Percentiles rank a stretch among this genome's conserved stretches.
Evolutionary conservation across 2,113 vertebrate species (phyloP).

Genomic region (Ameiurus melas): DNA sequence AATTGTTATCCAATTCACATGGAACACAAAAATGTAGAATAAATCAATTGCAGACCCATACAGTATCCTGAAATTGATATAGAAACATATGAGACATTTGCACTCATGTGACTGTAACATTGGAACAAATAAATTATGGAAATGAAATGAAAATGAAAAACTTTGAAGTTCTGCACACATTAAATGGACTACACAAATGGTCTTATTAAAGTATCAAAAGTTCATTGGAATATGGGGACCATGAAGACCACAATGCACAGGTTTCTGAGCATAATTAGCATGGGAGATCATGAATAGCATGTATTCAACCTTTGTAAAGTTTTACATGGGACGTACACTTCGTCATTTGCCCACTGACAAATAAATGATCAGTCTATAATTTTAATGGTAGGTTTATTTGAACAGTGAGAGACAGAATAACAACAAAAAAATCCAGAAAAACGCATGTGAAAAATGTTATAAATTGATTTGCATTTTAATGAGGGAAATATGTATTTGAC

Average conservation of each 20-base stretch:
- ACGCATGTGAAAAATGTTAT: no score
- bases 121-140: not conserved
- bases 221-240: slow-evolving; percentile 44
- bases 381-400: no score
- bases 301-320: slow-evolving; percentile 47
- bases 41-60: not conserved
- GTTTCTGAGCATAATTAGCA: not conserved
- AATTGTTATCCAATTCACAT: no score
- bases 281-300: slow-evolving; percentile 19
- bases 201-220: slow-evolving; percentile 55
- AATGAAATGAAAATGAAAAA: not conserved
- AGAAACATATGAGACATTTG: not conserved
- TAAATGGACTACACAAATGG: slow-evolving; percentile 53
- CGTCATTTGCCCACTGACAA: no score
- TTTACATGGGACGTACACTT: slow-evolving; percentile 4
- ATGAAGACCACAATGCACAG: slow-evolving; percentile 26
- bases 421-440: no score
- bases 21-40: not conserved
- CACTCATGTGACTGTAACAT: no score
- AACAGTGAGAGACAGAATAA: no score
- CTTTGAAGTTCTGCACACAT: slow-evolving; percentile 10
- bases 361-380: no score
- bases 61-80: not conserved
- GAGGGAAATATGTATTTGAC: no score
- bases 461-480: no score